These are phyloP conservation scores for Procavia capensis DNA, from an alignment of 2,113 vertebrate genomes.

Conservation along the genomic window DNA sequence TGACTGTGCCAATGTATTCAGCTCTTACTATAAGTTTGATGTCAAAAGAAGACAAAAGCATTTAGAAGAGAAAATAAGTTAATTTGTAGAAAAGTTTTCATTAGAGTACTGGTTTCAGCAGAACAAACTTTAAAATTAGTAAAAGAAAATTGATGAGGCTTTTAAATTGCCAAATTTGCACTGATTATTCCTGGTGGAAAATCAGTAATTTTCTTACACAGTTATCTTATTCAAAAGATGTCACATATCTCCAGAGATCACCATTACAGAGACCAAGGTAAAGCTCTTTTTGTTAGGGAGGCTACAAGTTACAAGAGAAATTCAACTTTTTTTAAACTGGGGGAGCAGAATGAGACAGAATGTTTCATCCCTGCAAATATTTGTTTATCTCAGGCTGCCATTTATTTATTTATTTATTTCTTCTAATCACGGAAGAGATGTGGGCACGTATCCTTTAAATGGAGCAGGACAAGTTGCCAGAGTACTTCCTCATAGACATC, in stretches of 20 bases:
- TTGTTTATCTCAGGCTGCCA: not conserved
- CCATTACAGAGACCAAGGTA: not conserved
- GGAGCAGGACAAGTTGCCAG: not conserved
- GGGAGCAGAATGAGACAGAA: not conserved
- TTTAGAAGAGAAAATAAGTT: slow-evolving; percentile 4
- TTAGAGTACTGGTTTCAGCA: not conserved
- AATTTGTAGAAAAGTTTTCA: not conserved
- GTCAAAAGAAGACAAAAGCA: not conserved
- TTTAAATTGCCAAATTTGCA: not conserved
- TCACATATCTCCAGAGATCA: not conserved
- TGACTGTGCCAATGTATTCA: not conserved
- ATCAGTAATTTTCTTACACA: not conserved
- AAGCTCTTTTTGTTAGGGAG: not conserved
- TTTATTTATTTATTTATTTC: not conserved
- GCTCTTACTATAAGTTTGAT: not conserved
- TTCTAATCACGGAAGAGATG: not conserved
- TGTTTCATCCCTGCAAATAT: not conserved
- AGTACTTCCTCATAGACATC: not conserved
- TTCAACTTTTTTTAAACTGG: not conserved
- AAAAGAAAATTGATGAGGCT: not conserved
- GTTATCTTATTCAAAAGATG: not conserved
- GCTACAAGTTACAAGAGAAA: not conserved
- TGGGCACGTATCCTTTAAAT: not conserved
- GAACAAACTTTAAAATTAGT: not conserved
- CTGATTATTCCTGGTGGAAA: not conserved